Base-by-base conservation (phyloP, 1,140 invertebrate species). In the Platyscapa corneri region DNA sequence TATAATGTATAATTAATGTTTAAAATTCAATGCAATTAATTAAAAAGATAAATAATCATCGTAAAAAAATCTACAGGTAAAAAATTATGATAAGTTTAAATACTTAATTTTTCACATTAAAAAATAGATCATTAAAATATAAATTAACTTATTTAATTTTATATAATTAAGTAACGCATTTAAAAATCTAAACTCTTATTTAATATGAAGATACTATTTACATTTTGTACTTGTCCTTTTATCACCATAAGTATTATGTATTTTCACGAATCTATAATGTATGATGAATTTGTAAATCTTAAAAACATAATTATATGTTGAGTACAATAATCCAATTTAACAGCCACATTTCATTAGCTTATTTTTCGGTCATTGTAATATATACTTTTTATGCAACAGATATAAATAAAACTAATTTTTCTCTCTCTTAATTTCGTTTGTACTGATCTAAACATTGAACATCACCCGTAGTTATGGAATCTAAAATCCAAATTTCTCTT, bases 391-490 rank as follows among this genome's bases (percentile, higher is more conserved):
- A 74, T n/a, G 0, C 12, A 27, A 18, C 3, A 67, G 6, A 18
- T 20, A 72, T 37, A 23, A 46, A 46, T 3, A 74, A 74, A 74
- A 42, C 5, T 72, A 39, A 39, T 39, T 72, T 74, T 42, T 6
- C 32, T 39, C 37, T 39, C 37, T 76, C 20, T 76, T 75, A 74
- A 74, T 60, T 87, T 85, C 86, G 81, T 72, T 82, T 82, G 78
- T 93, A 93, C n/a, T 89, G 84, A 34, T 89, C 74, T 12, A 86
- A 39, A 20, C 88, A 83, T 82, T 93, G 92, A 79, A 92, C 72
- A 84, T 90, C 89, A 65, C 92, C 92, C 8, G 89, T 90, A 18
- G 91, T 92, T 70, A 94, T 93, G 10, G 91, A 93, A 89, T 94
- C 93, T 67, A 94, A 87, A 30, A 94, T 53, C 93, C 93, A 93